A percentile compares a stretch with the other conserved stretches of the same genome.
These are phyloP conservation scores for Tichodroma muraria DNA, from an alignment of 2,113 vertebrate genomes.

Conservation along the genomic window DNA sequence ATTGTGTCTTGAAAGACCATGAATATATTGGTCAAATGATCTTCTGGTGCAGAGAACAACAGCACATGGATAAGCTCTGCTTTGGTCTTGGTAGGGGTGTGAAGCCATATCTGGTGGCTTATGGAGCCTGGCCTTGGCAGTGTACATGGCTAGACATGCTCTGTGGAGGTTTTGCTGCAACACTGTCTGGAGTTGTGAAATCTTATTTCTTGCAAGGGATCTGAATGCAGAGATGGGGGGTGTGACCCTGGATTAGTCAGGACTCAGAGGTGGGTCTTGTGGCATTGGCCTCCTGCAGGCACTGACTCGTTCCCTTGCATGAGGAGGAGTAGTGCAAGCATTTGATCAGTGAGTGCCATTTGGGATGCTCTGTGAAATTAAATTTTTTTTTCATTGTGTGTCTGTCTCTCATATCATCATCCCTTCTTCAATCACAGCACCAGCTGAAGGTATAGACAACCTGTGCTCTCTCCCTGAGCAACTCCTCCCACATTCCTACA, in stretches of 20 bases:
- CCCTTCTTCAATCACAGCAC: background rate
- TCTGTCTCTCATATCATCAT: background rate
- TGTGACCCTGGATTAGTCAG: background rate
- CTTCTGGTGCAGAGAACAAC: background rate
- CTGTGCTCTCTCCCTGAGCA: background rate
- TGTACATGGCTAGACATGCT: rapidly evolving
- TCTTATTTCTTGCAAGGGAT: background rate
- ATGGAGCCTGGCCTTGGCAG: background rate
- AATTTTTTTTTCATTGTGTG: background rate
- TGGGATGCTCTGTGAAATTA: background rate
- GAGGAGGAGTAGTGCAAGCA: background rate
- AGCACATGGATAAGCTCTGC: rapidly evolving
- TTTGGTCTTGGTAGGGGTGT: background rate
- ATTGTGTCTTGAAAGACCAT: background rate
- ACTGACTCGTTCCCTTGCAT: background rate
- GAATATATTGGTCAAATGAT: background rate
- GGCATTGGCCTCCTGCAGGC: background rate
- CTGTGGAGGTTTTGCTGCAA: background rate
- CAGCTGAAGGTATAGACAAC: background rate
- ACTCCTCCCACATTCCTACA: background rate
- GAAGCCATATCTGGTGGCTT: rapidly evolving
- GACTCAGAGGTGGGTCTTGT: background rate
- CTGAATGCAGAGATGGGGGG: background rate
- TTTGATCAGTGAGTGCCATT: background rate
- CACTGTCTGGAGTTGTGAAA: background rate